phyloP scores from a whole-genome alignment of 2,888 invertebrate species.

The Helobdella robusta region DNA sequence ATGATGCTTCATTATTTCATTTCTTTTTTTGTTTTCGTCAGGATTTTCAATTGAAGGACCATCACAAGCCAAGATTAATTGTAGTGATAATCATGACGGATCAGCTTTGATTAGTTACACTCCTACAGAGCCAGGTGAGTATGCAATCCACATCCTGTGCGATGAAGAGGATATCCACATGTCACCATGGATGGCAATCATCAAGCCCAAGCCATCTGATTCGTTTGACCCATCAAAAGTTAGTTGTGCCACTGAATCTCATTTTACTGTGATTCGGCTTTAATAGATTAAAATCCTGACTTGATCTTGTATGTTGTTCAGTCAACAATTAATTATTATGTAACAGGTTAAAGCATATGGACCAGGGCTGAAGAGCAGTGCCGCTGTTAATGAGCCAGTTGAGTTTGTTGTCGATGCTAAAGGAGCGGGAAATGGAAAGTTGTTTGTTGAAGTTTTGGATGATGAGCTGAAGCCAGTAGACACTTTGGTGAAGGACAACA shows the following conservation, averaged over 20 bases:
- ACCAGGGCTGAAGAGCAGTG: constrained; percentile 47
- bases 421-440: constrained; percentile 59
- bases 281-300: not conserved
- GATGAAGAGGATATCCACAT: constrained; percentile 80
- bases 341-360: constrained; percentile 37
- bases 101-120: constrained; percentile 74
- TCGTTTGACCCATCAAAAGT: constrained; percentile 35
- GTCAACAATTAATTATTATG: not conserved
- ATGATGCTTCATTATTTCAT: no score
- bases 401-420: constrained; percentile 68
- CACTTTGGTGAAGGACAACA: constrained; percentile 45
- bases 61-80: constrained; percentile 74
- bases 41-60: constrained; percentile 60
- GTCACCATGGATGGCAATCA: constrained; percentile 73
- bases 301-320: not conserved
- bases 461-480: constrained; percentile 47
- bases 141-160: constrained; percentile 74
- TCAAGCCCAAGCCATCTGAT: constrained; percentile 54
- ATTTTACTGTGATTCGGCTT: not conserved
- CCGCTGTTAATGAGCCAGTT: constrained; percentile 56
- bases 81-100: constrained; percentile 75
- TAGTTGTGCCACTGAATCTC: not conserved
- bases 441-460: constrained; percentile 58
- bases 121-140: constrained; percentile 71
- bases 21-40: constrained; percentile 13